Evolutionary conservation across 2,888 invertebrate species (phyloP).

Genomic region (Andrena fulva): DNA sequence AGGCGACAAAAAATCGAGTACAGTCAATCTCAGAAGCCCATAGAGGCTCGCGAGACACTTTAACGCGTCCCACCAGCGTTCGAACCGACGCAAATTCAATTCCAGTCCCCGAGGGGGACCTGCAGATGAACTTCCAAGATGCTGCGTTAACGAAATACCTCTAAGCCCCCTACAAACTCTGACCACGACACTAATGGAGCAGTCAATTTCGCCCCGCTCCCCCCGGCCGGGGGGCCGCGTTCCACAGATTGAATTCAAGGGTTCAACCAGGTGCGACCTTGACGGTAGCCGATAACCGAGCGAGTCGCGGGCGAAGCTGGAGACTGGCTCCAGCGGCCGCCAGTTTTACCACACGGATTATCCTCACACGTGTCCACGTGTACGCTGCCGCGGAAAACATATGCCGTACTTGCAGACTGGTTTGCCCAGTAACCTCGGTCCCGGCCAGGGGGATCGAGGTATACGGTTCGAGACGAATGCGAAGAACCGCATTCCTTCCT

Average conservation of each 20-base stretch:
- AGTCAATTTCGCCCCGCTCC: constrained; percentile 32
- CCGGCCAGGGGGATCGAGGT: constrained; percentile 67
- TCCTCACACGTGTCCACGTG: constrained; percentile 48
- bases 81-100: not conserved
- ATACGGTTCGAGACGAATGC: constrained; percentile 66
- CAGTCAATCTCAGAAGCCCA: too few species aligned
- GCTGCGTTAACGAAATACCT: constrained; percentile 5
- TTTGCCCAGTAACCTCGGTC: constrained; percentile 80
- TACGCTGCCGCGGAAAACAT: constrained; percentile 63
- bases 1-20: too few species aligned
- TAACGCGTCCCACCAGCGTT: too few species aligned
- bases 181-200: constrained; percentile 26
- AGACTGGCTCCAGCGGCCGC: constrained; percentile 5
- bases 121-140: not conserved
- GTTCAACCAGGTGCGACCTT: constrained; percentile 50
- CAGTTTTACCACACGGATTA: constrained; percentile 50
- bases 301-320: constrained; percentile 28
- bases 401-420: constrained; percentile 73
- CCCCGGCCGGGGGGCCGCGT: constrained; percentile 8
- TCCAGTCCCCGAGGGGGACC: not conserved
- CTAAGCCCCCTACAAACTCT: not conserved
- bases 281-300: constrained; percentile 50
- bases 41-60: too few species aligned
- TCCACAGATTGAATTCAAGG: constrained; percentile 29
- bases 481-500: constrained; percentile 75